These are phyloP conservation scores for Bufotes viridis DNA, from an alignment of 2,797 vertebrate species.

Conservation along the genomic window DNA sequence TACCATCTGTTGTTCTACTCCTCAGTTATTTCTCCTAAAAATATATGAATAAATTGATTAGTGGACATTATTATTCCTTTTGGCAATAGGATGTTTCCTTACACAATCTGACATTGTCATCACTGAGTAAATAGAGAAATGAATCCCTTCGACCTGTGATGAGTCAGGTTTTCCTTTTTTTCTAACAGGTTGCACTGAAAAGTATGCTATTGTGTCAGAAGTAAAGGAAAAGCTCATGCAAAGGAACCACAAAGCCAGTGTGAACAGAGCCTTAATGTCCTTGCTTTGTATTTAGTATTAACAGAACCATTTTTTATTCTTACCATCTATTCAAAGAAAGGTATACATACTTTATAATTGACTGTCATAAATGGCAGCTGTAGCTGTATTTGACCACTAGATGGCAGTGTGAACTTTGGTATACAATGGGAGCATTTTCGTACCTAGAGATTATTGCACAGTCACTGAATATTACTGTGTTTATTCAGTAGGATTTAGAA, in stretches of 20 bases:
- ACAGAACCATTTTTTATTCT: background rate
- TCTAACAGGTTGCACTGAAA: too few relatives aligned
- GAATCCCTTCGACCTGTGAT: too few relatives aligned
- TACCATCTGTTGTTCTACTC: too few relatives aligned
- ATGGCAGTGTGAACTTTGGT: constrained; percentile 6
- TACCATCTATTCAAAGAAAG: background rate
- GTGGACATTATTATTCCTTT: too few relatives aligned
- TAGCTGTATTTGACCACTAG: background rate
- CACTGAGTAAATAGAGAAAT: too few relatives aligned
- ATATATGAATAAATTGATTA: too few relatives aligned
- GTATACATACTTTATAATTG: background rate
- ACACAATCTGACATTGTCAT: too few relatives aligned
- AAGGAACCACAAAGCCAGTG: background rate
- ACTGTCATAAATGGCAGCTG: background rate
- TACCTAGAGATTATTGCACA: background rate
- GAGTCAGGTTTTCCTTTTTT: too few relatives aligned
- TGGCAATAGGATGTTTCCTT: too few relatives aligned
- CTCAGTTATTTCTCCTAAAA: too few relatives aligned
- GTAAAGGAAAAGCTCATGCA: too few relatives aligned
- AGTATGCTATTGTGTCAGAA: too few relatives aligned
- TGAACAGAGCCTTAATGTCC: background rate
- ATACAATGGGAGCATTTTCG: background rate
- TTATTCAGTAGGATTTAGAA: constrained; percentile 5
- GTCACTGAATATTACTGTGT: background rate
- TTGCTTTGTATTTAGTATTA: background rate